Evolutionary conservation across 2,888 invertebrate genomes (phyloP), one percentile per base, ranked within the genome.

Genomic region (Cynaeus angustus): DNA sequence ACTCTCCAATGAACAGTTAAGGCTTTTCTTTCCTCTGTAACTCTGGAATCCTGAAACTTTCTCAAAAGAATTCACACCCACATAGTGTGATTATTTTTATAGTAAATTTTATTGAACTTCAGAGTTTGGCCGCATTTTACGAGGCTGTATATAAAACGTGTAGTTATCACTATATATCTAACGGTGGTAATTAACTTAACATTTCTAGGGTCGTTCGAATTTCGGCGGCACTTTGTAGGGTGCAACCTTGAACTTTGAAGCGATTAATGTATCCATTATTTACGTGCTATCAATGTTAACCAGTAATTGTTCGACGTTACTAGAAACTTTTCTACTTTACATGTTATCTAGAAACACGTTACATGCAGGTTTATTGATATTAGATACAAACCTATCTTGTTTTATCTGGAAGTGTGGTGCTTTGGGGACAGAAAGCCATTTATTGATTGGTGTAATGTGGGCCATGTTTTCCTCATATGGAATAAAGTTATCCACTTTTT

Each of bases 281-380:
- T 16, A 30, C 30, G 14, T 53, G 9, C 4, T 37, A 10, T 37
- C 56, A 43, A 30, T 46, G 43, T 59, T 46, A 10, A 43, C 46
- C 33, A 37, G 37, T 56, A 38, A 56, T 56, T 55, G 38, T 21
- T 55, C 41, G 33, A n/a, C 12, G 52, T 56, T 43, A n/a, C 21
- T 9, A 7, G 21, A 45, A 61, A 61, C 46, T 28, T 46, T 46
- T 46, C 30, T 10, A 46, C 8, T 58, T 46, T 46, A 50, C 59
- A 41, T 28, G 8, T 59, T 59, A 59, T 59, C 46, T 46, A 1
- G 21, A 28, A 33, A 61, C 48, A 48, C 8, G 21, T 21, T 48
- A 62, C 62, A 48, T 38, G 61, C 46, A 30, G 45, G 48, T 37
- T 59, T 59, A 59, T 59, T 59, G 59, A 48, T 43, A 59, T 46